Conservation (phyloP, 1,140 invertebrate genomes). For the Rhynchophorus ferrugineus region DNA sequence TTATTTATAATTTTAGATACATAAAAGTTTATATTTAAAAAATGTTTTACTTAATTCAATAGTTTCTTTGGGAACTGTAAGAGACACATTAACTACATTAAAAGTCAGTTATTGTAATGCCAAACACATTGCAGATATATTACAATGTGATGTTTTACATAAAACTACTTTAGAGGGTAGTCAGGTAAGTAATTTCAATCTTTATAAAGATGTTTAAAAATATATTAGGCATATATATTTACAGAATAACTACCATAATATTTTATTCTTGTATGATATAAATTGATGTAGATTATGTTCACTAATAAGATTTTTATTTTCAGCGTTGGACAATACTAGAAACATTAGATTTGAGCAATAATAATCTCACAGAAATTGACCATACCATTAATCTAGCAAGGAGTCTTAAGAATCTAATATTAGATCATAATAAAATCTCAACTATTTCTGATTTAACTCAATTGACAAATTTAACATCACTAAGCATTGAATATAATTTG, state of each 20-base stretch:
- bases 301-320: constrained; percentile 19
- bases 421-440: constrained; percentile 70
- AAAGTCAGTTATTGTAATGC: constrained; percentile 54
- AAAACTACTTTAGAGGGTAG: constrained; percentile 46
- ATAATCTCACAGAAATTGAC: constrained; percentile 70
- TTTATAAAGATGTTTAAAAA: too few relatives aligned
- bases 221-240: too few relatives aligned
- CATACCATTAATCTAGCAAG: constrained; percentile 72
- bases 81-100: constrained; percentile 57
- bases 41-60: constrained; percentile 32
- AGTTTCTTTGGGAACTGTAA: constrained; percentile 48
- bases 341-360: constrained; percentile 69
- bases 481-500: constrained; percentile 74
- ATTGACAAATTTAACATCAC: constrained; percentile 64
- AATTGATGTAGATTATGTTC: too few relatives aligned
- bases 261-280: too few relatives aligned
- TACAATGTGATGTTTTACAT: constrained; percentile 71
- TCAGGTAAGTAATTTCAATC: constrained; percentile 42
- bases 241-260: too few relatives aligned
- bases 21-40: constrained; percentile 29
- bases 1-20: constrained; percentile 23
- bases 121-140: constrained; percentile 57
- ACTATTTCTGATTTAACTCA: constrained; percentile 70
- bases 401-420: constrained; percentile 61
- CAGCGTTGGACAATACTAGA: constrained; percentile 60